Conservation (phyloP, 2,888 invertebrate species). For the Dolomedes plantarius region DNA sequence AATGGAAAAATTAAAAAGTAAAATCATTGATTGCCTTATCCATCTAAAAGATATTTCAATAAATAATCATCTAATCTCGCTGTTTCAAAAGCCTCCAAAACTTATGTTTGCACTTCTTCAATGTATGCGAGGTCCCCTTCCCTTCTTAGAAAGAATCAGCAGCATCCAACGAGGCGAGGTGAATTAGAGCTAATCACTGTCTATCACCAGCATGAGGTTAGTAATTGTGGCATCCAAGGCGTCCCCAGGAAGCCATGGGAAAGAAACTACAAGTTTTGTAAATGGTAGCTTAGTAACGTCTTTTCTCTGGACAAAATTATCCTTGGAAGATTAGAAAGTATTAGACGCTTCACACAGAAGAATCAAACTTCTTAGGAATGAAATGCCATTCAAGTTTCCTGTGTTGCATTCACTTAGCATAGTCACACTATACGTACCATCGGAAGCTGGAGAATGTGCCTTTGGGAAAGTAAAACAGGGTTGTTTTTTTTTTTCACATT, state of each 20-base stretch:
- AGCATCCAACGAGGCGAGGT: constrained; percentile 29
- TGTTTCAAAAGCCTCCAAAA: background rate
- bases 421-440: background rate
- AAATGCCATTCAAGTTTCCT: background rate
- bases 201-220: constrained; percentile 37
- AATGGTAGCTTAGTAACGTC: constrained; percentile 8
- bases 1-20: background rate
- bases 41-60: background rate
- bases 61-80: background rate
- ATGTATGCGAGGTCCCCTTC: background rate
- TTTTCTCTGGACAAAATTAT: constrained; percentile 13
- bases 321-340: constrained; percentile 1
- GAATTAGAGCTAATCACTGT: constrained; percentile 68
- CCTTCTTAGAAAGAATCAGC: background rate
- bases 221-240: constrained; percentile 35
- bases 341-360: constrained; percentile 8
- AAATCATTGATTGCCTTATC: background rate
- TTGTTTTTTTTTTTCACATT: no score
- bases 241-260: constrained; percentile 53
- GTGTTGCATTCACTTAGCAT: background rate
- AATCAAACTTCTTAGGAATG: background rate
- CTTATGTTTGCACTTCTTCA: background rate
- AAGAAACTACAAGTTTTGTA: constrained; percentile 35
- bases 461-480: no score
- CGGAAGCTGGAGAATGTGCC: background rate